Evolutionary conservation across 1,140 invertebrate species (phyloP).

Genomic region (Macrocentrus cingulum): DNA sequence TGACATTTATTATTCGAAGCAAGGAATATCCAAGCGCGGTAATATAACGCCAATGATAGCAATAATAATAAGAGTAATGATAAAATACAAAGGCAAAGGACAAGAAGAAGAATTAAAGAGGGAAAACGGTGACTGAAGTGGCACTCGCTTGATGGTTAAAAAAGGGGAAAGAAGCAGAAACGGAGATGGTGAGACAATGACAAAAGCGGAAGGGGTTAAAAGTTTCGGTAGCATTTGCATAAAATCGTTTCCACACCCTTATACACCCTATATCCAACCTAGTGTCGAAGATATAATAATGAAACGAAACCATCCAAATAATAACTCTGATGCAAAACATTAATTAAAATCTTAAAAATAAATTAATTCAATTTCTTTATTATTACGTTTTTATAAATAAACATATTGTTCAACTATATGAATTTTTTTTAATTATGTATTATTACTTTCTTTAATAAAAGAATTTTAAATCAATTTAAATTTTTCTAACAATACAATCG

Average conservation of each 20-base stretch:
- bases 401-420: too few species aligned
- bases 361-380: too few species aligned
- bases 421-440: too few species aligned
- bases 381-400: too few species aligned
- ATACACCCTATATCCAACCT: constrained; percentile 12
- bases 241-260: constrained; percentile 41
- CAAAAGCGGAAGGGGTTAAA: constrained; percentile 21
- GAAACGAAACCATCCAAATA: constrained; percentile 58
- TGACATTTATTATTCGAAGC: constrained; percentile 46
- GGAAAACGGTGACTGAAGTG: neutral
- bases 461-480: too few species aligned
- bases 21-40: constrained; percentile 26
- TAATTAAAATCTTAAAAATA: constrained; percentile 49
- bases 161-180: constrained; percentile 26
- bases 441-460: too few species aligned
- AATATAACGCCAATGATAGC: constrained; percentile 34
- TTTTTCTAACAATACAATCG: too few species aligned
- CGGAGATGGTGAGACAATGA: too few species aligned
- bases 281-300: constrained; percentile 53
- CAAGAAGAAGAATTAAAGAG: constrained; percentile 11
- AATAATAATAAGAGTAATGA: constrained; percentile 34
- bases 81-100: constrained; percentile 8
- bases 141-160: neutral
- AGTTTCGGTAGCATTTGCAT: constrained; percentile 45
- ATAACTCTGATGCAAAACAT: constrained; percentile 55